Conservation (phyloP, 1,140 invertebrate genomes). For the Drosophila eugracilis region DNA sequence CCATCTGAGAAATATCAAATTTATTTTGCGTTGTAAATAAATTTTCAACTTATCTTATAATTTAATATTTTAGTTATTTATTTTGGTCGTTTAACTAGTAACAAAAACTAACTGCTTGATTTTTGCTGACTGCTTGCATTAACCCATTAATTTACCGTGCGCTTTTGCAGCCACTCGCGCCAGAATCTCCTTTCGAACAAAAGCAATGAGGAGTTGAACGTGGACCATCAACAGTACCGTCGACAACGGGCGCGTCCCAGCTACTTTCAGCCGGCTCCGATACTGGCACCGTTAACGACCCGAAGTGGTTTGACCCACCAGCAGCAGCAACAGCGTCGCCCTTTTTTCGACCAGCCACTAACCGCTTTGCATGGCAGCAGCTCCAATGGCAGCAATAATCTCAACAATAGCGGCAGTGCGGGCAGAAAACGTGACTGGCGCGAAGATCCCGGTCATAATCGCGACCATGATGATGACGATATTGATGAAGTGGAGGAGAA, state of each 20-base stretch:
- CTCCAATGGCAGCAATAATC: slow-evolving; percentile 67
- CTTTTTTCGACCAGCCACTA: slow-evolving; percentile 53
- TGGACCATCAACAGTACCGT: slow-evolving; percentile 70
- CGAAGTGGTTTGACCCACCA: slow-evolving; percentile 41
- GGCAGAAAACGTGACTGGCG: slow-evolving; percentile 62
- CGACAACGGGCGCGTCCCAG: slow-evolving; percentile 59
- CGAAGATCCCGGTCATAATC: slow-evolving; percentile 40
- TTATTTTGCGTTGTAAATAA: not conserved
- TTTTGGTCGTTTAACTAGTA: not conserved
- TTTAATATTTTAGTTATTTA: not conserved
- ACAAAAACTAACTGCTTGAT: not conserved
- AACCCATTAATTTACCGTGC: slow-evolving; percentile 73
- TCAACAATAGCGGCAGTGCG: slow-evolving; percentile 46
- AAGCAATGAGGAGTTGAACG: slow-evolving; percentile 86
- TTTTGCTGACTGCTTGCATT: slow-evolving; percentile 59
- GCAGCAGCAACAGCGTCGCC: slow-evolving; percentile 56
- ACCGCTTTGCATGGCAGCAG: slow-evolving; percentile 50
- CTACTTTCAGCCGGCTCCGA: slow-evolving; percentile 46
- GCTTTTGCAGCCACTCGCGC: slow-evolving; percentile 90
- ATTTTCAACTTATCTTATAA: not conserved
- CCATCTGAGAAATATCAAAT: not conserved
- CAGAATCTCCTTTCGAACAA: slow-evolving; percentile 93
- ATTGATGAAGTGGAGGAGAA: slow-evolving; percentile 69
- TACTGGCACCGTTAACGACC: slow-evolving; percentile 19
- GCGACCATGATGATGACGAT: slow-evolving; percentile 54